Percentiles rank a stretch among this genome's conserved stretches.
phyloP scores from a whole-genome alignment of 2,888 invertebrate species.

The Pimpla rufipes region DNA sequence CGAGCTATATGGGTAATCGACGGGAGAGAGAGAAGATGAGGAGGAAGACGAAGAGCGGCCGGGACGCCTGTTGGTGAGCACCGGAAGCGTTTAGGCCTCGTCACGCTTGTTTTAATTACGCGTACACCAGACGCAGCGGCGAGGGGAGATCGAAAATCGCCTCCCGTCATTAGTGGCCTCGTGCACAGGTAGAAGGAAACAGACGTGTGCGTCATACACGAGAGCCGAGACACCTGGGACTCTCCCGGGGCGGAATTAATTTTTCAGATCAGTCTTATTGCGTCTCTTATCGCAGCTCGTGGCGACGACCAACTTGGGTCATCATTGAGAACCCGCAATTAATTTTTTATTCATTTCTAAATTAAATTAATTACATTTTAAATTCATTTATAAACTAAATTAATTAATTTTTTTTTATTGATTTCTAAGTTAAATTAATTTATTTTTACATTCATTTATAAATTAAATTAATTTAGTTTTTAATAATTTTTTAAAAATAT shows the following conservation, averaged over 20 bases:
- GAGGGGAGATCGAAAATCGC: constrained; percentile 20
- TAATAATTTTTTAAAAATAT: no score
- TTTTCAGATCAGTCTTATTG: constrained; percentile 84
- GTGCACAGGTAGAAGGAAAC: background rate
- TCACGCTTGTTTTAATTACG: constrained; percentile 83
- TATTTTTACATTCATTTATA: no score
- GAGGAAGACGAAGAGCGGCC: constrained; percentile 26
- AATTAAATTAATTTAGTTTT: no score
- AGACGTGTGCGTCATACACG: background rate
- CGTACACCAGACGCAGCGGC: constrained; percentile 59
- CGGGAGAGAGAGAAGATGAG: constrained; percentile 14
- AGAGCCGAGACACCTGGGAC: constrained; percentile 78
- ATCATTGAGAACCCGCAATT: no score
- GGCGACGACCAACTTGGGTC: no score
- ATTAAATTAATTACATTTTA: no score
- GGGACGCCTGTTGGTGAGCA: constrained; percentile 61
- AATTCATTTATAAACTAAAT: no score
- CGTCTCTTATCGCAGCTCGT: no score
- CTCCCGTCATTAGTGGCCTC: constrained; percentile 13
- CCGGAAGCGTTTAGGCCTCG: constrained; percentile 83
- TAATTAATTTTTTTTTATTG: no score
- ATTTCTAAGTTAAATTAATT: no score
- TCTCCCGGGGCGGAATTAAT: constrained; percentile 81
- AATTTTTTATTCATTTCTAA: no score
- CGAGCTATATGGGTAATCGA: constrained; percentile 41